Percentiles rank a stretch among this genome's conserved stretches.
Evolutionary conservation across 2,113 vertebrate species (phyloP).

Genomic region (Aptenodytes forsteri): DNA sequence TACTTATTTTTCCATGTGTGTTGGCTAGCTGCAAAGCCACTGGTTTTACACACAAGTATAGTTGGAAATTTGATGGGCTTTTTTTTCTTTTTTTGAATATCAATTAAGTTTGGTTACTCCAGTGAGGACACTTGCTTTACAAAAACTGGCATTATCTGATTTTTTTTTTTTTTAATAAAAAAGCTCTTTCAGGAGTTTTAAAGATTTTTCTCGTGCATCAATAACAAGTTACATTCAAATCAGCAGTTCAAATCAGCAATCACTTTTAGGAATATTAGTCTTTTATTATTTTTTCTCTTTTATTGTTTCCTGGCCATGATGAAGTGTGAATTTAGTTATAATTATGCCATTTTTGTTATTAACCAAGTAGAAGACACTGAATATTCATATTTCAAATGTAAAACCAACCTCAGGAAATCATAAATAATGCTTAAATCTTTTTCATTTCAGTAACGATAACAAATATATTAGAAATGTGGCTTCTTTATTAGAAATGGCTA

Average conservation of each 20-base stretch:
- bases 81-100: neutral
- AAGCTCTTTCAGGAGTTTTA: neutral
- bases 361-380: neutral
- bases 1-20: neutral
- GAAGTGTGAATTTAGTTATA: neutral
- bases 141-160: neutral
- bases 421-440: neutral
- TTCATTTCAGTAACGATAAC: neutral
- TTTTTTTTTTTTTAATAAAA: neutral
- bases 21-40: neutral
- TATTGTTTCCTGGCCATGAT: neutral
- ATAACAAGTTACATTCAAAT: neutral
- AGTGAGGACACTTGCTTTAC: neutral
- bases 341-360: neutral
- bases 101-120: neutral
- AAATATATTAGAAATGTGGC: neutral
- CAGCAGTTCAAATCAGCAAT: neutral
- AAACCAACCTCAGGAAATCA: neutral
- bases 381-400: neutral
- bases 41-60: neutral
- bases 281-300: neutral
- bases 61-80: neutral
- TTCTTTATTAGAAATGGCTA: neutral
- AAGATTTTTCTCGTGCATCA: neutral
- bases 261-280: neutral